Evolutionary conservation across 2,113 vertebrate genomes (phyloP).

Genomic region (Nesoenas mayeri): DNA sequence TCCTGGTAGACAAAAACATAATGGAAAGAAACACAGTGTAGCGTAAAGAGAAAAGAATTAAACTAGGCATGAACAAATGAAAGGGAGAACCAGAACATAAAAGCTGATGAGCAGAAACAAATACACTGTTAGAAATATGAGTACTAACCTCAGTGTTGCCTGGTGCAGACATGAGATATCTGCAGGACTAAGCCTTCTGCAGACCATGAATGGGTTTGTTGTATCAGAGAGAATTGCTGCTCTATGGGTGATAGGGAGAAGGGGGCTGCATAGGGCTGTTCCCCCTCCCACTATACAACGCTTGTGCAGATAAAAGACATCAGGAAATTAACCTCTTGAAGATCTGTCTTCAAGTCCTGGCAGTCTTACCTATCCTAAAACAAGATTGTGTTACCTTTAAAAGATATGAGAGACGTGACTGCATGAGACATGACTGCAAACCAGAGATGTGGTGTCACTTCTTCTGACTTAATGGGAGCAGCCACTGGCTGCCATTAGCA

Average conservation of each 20-base stretch:
- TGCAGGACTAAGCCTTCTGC: neutral
- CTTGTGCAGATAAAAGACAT: neutral
- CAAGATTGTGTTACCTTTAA: neutral
- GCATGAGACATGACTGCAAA: neutral
- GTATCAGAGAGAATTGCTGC: fast-evolving
- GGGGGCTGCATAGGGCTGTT: neutral
- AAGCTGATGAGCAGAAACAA: neutral
- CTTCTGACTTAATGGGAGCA: fast-evolving
- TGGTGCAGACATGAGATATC: neutral
- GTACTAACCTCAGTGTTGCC: neutral
- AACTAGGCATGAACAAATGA: neutral
- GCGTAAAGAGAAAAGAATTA: neutral
- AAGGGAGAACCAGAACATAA: neutral
- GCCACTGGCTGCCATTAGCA: neutral
- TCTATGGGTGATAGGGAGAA: neutral
- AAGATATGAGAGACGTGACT: neutral
- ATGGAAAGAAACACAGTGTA: neutral
- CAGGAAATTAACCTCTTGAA: neutral
- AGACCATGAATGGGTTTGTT: fast-evolving
- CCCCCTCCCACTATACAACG: neutral
- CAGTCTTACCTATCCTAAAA: neutral
- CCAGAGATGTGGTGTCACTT: neutral
- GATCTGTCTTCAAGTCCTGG: neutral
- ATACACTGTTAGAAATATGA: neutral
- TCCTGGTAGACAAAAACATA: neutral